phyloP scores from a whole-genome alignment of 1,140 invertebrate genomes.

The Brachystomella parvula region DNA sequence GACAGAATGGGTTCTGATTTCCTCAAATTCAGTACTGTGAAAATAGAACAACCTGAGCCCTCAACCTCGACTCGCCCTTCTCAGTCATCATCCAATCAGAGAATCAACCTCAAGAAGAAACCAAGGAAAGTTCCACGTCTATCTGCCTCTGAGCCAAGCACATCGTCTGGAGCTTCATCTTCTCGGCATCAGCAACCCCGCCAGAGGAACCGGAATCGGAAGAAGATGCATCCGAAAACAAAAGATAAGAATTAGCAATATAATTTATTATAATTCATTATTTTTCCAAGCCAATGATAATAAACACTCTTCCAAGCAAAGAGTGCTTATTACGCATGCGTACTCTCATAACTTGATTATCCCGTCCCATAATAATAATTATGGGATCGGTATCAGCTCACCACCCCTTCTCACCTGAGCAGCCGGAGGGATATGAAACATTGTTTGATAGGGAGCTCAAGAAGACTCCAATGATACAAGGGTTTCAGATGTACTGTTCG shows the following conservation, averaged over 20 bases:
- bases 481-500: too few relatives aligned
- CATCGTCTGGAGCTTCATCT: background rate
- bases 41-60: background rate
- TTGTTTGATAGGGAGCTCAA: too few relatives aligned
- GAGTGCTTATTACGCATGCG: too few relatives aligned
- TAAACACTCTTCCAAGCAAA: too few relatives aligned
- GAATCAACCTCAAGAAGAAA: background rate
- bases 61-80: background rate
- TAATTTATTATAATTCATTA: too few relatives aligned
- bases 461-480: too few relatives aligned
- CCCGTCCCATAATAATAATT: too few relatives aligned
- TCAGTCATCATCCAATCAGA: background rate
- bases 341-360: too few relatives aligned
- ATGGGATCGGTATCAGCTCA: too few relatives aligned
- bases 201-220: background rate
- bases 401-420: too few relatives aligned
- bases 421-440: too few relatives aligned
- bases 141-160: background rate
- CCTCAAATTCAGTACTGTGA: background rate
- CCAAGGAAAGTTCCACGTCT: background rate
- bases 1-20: slow-evolving; percentile 4
- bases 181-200: background rate
- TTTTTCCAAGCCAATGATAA: too few relatives aligned
- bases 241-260: slow-evolving; percentile 1
- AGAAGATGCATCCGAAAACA: slow-evolving; percentile 1